Evolutionary conservation across 2,888 invertebrate genomes (phyloP), one percentile per base, ranked within the genome.

Genomic region (Acronicta alni): DNA sequence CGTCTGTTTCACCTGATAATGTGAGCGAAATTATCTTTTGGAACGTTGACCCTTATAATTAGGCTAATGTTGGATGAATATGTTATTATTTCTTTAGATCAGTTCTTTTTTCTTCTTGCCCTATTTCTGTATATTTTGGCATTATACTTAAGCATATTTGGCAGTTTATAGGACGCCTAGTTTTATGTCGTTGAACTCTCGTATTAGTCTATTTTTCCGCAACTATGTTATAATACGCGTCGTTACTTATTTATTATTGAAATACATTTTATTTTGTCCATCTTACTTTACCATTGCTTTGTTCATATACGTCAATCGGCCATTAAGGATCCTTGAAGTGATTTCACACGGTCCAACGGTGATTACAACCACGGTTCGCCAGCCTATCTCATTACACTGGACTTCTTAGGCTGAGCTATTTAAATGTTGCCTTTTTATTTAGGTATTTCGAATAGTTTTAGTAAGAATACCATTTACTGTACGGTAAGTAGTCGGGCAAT

Each of bases 1-100:
- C 80, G 84, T 85, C 87, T 86, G 88, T 83, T 80, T 85, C 86
- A 86, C 86, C 79, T 61, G 88, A 90, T 89, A 87, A 88, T 88
- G 79, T 82, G 75, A 74, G 76, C 39, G 12, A 53, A 80, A 82
- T 82, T 84, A 86, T 85, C 84, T 79, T 71, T 67, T 69, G 62
- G 70, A 74, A 68, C 80, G 78, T 82, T 80, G 79, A 81, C 74
- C 77, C 75, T 80, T 80, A 80, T 86, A 84, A 87, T 87, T 86
- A 80, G 77, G 57, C 54, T 75, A 74, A 74, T 67, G 70, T 59
- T 63, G 70, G 46, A 41, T 66, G 49, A 62, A 60, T 43, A 12
- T 30, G 15, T 51, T 48, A 26, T 58, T 47, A 51, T 45, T 49
- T 37, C 26, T 32, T 35, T 35, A 32, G 17, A 10, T 41, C 16